Evolutionary conservation across 2,888 invertebrate genomes (phyloP), one percentile per base, ranked within the genome.

Genomic region (Napeogenes inachia): DNA sequence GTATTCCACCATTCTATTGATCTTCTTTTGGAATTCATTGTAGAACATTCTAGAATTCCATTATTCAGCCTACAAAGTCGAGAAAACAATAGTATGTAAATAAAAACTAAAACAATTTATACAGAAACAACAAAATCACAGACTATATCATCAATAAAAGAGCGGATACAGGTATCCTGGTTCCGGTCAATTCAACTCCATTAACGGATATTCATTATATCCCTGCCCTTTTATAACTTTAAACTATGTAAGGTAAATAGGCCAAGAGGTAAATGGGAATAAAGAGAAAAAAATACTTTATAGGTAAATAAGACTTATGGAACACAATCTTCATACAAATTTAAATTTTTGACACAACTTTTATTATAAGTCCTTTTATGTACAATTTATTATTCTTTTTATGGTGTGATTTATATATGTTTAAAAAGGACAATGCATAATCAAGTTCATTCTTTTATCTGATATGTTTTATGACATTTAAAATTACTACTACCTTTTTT

Each of bases 241-340:
- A 30, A 8, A 50, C 30, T 12, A 50, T 30, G 4, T 8, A 30
- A 50, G n/a, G 10, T 2, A 50, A 8, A 50, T 12, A 30, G 50
- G 6, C 8, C 6, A 30, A n/a, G 5, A 50, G 30, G 50, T 8
- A 50, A 50, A 21, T 8, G 4, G 30, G 50, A n/a, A 30, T 50
- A 8, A 50, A 50, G 8, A 8, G 6, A 30, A n/a, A 21, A 50
- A 30, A 30, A 21, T 10, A 10, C 8, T 50, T 10, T 50, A 50
- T 8, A 42, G 10, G 42, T 42, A 42, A 42, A 42, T 35, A 42
- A 42, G 42, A 42, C 42, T 54, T 33, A 54, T 53, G 59, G 67
- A 71, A 82, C 33, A 70, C 82, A 84, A 83, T 80, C 69, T 64
- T 71, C 71, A 76, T 79, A 78, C 79, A 81, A 12, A 81, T 79